Evolutionary conservation across 2,888 invertebrate species (phyloP).

Genomic region (Leptogaster cylindrica): DNA sequence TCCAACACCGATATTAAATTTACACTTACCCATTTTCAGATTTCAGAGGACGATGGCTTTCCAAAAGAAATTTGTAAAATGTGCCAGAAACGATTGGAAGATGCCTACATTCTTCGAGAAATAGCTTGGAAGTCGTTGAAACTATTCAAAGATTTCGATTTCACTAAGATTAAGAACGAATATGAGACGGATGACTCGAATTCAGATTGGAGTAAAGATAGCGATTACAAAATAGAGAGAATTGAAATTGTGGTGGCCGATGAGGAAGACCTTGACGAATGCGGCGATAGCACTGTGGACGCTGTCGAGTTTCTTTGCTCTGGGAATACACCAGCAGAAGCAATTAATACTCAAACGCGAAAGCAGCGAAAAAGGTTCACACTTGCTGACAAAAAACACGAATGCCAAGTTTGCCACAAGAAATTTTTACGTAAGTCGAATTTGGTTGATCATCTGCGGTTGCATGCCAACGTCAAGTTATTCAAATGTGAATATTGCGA

Average conservation of each 20-base stretch:
- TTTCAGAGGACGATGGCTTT: constrained; percentile 42
- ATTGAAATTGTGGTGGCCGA: not conserved
- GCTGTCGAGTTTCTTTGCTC: not conserved
- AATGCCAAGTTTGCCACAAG: constrained; percentile 50
- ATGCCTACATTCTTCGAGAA: constrained; percentile 47
- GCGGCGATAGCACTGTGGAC: not conserved
- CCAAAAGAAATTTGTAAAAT: constrained; percentile 41
- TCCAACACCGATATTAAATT: not conserved
- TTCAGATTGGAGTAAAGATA: not conserved
- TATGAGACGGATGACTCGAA: not conserved
- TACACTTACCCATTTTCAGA: constrained; percentile 33
- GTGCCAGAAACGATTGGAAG: constrained; percentile 42
- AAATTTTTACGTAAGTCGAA: constrained; percentile 50
- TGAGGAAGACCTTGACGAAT: not conserved
- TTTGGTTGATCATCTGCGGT: constrained; percentile 50
- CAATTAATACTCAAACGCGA: not conserved
- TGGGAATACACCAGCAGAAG: not conserved
- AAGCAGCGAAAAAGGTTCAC: not conserved
- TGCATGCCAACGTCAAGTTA: constrained; percentile 51
- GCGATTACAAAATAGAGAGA: not conserved
- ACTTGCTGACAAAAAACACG: constrained; percentile 31
- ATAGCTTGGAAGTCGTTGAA: constrained; percentile 43
- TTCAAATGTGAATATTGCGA: constrained; percentile 50
- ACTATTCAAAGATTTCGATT: constrained; percentile 18
- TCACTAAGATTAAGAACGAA: constrained; percentile 2